These are phyloP conservation scores for Sorex araneus DNA, from an alignment of 2,113 vertebrate species.

Conservation along the genomic window DNA sequence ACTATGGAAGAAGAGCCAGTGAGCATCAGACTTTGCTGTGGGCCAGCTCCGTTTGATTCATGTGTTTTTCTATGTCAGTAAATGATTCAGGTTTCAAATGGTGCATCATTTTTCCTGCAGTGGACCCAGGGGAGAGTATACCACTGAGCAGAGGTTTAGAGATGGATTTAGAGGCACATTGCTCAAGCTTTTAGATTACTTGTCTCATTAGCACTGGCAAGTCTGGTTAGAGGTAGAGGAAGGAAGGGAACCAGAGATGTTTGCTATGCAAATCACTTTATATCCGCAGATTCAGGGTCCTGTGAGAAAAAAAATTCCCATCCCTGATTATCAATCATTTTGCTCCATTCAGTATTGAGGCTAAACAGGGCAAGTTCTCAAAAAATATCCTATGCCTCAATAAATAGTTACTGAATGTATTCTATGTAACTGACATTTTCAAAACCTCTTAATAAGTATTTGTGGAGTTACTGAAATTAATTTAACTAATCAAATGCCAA, in stretches of 20 bases:
- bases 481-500: constrained; percentile 58
- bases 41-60: constrained; percentile 54
- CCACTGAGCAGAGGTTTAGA: constrained; percentile 13
- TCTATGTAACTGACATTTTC: background rate
- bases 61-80: background rate
- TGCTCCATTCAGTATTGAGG: background rate
- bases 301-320: background rate
- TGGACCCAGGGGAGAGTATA: constrained; percentile 8
- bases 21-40: background rate
- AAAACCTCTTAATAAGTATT: constrained; percentile 56
- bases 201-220: constrained; percentile 47
- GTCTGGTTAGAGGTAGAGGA: constrained; percentile 35
- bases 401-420: background rate
- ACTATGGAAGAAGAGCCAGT: background rate
- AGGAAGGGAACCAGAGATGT: constrained; percentile 1
- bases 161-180: constrained; percentile 54
- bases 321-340: constrained; percentile 31
- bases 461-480: constrained; percentile 47
- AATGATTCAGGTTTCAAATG: constrained; percentile 59
- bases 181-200: constrained; percentile 56
- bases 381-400: background rate
- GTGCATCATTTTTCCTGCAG: constrained; percentile 48
- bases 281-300: constrained; percentile 19
- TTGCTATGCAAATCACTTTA: constrained; percentile 51
- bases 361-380: constrained; percentile 31